Conservation (phyloP, 1,140 invertebrate genomes). For the Chelonus insularis region DNA sequence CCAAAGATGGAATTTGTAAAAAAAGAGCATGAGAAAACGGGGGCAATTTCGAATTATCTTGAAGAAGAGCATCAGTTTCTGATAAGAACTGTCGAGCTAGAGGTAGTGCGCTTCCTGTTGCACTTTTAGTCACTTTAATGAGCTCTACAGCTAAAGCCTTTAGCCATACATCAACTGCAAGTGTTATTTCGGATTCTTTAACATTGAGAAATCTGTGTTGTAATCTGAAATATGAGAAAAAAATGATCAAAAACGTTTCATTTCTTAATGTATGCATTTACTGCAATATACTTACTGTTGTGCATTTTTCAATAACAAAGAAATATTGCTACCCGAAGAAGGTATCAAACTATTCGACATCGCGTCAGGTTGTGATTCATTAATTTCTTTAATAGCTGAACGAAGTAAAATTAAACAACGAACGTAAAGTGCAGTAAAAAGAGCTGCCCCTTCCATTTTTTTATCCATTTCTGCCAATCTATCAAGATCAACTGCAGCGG, state of each 20-base stretch:
- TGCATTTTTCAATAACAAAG: slow-evolving; percentile 70
- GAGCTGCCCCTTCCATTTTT: slow-evolving; percentile 78
- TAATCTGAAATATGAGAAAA: slow-evolving; percentile 60
- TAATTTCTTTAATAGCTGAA: slow-evolving; percentile 54
- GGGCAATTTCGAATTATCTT: slow-evolving; percentile 50
- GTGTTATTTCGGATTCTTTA: slow-evolving; percentile 70
- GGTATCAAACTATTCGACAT: slow-evolving; percentile 52
- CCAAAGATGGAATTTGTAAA: slow-evolving; percentile 73
- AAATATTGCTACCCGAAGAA: slow-evolving; percentile 62
- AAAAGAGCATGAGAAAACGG: slow-evolving; percentile 80
- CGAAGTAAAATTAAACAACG: slow-evolving; percentile 52
- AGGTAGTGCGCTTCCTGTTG: slow-evolving; percentile 65
- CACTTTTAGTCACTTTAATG: slow-evolving; percentile 71
- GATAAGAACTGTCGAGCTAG: slow-evolving; percentile 67
- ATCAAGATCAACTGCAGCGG: slow-evolving; percentile 72
- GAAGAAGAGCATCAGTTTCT: slow-evolving; percentile 63
- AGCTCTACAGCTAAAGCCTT: slow-evolving; percentile 83
- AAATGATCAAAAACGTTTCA: neutral
- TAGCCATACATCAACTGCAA: slow-evolving; percentile 82
- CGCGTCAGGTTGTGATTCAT: slow-evolving; percentile 39
- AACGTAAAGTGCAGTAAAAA: slow-evolving; percentile 84
- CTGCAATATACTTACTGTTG: slow-evolving; percentile 49
- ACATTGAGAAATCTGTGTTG: slow-evolving; percentile 84
- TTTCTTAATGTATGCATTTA: too few species aligned
- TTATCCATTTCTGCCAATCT: slow-evolving; percentile 85